These are phyloP conservation scores for Nothoprocta perdicaria DNA, from an alignment of 2,113 vertebrate species.

Conservation along the genomic window DNA sequence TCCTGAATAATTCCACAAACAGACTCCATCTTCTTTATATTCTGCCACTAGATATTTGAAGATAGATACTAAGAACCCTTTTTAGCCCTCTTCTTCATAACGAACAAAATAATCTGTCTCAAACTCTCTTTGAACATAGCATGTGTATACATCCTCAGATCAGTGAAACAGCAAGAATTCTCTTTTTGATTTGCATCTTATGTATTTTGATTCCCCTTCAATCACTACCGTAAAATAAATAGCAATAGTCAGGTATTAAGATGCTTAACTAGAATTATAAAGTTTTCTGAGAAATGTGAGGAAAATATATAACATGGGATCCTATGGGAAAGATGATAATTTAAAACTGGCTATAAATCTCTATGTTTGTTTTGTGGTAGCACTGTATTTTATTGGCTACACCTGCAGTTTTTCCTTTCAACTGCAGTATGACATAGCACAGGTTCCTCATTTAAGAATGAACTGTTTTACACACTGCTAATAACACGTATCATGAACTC, in stretches of 20 bases:
- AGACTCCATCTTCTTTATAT: neutral
- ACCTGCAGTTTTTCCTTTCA: slow-evolving; percentile 3
- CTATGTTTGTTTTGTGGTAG: neutral
- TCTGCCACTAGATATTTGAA: neutral
- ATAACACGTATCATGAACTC: neutral
- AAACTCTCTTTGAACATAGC: neutral
- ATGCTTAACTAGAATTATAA: neutral
- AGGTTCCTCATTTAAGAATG: neutral
- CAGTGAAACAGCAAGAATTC: neutral
- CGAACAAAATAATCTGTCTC: neutral
- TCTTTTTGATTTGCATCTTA: neutral
- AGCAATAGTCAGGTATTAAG: neutral
- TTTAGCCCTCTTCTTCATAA: neutral
- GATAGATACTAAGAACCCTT: neutral
- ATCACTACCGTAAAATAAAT: neutral
- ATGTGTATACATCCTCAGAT: neutral
- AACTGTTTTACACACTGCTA: neutral
- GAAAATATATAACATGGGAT: neutral
- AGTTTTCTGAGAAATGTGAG: neutral
- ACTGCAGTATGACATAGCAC: neutral
- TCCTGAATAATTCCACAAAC: neutral
- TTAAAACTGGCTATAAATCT: neutral
- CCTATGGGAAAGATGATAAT: neutral
- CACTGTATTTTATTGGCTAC: neutral
- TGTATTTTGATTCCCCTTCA: neutral